A percentile compares a stretch with the other conserved stretches of the same genome.
These are phyloP conservation scores for Atherinomorus stipes DNA, from an alignment of 2,113 vertebrate genomes.

Conservation along the genomic window DNA sequence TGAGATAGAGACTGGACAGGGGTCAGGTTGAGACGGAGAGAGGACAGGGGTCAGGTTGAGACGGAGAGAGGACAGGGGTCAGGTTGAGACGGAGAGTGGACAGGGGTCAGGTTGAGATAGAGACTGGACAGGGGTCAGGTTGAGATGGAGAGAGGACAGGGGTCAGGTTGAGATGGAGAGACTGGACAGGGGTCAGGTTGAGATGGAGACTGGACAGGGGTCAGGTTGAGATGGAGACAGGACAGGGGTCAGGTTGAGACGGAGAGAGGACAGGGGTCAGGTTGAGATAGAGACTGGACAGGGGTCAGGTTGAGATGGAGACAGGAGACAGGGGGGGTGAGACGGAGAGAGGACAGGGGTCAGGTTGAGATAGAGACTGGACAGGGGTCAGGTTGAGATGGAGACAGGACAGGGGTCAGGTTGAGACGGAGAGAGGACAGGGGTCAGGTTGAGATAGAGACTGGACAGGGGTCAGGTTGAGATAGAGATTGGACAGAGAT, in stretches of 20 bases:
- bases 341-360: slow-evolving; percentile 37
- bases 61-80: slow-evolving; percentile 37
- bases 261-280: slow-evolving; percentile 30
- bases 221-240: slow-evolving; percentile 65
- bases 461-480: slow-evolving; percentile 7
- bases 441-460: slow-evolving; percentile 64
- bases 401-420: slow-evolving; percentile 28
- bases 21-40: slow-evolving; percentile 75
- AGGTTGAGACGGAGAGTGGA: slow-evolving; percentile 65
- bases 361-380: too few species aligned
- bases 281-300: slow-evolving; percentile 66
- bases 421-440: slow-evolving; percentile 65
- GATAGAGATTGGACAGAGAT: too few species aligned
- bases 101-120: not conserved
- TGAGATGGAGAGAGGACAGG: slow-evolving; percentile 66
- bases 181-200: too few species aligned
- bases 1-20: too few species aligned
- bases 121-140: too few species aligned
- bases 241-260: slow-evolving; percentile 60
- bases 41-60: slow-evolving; percentile 57
- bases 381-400: too few species aligned
- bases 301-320: not conserved
- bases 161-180: too few species aligned
- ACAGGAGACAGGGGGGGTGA: too few species aligned
- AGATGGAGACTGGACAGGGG: slow-evolving; percentile 37